Conservation (phyloP, 1,140 invertebrate genomes). For the Theocolax elegans region DNA sequence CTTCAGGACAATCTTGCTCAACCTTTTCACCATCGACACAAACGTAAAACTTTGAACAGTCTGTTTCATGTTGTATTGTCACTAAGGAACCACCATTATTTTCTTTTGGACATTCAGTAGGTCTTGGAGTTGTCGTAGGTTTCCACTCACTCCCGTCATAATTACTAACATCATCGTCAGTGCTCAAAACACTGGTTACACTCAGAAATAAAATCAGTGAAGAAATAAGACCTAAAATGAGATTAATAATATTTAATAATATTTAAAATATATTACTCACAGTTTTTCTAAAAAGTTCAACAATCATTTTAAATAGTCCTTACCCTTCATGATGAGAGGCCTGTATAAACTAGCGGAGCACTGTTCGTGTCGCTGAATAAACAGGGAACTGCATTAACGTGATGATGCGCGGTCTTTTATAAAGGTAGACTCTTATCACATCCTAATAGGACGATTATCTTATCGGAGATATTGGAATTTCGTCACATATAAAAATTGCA, state of each 20-base stretch:
- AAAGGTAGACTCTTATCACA: slow-evolving; percentile 19
- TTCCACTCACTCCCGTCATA: not conserved
- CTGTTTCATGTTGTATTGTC: slow-evolving; percentile 11
- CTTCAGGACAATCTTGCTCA: slow-evolving; percentile 14
- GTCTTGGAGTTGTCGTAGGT: not conserved
- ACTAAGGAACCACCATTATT: not conserved
- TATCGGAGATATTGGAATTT: slow-evolving; percentile 21
- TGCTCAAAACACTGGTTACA: no score
- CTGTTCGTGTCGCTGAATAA: not conserved
- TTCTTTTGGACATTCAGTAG: slow-evolving; percentile 8
- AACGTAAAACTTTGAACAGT: slow-evolving; percentile 29
- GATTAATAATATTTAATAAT: not conserved
- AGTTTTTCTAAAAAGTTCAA: no score
- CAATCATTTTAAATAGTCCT: no score
- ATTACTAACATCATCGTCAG: no score
- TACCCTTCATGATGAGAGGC: slow-evolving; percentile 25
- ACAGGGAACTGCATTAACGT: slow-evolving; percentile 7
- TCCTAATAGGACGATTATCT: slow-evolving; percentile 13
- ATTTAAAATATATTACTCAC: no score
- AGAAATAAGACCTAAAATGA: not conserved
- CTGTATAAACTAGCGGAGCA: not conserved
- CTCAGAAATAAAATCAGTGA: slow-evolving; percentile 8
- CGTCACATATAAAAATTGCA: not conserved
- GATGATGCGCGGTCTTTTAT: slow-evolving; percentile 14
- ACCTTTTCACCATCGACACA: slow-evolving; percentile 17